A percentile compares a stretch with the other conserved stretches of the same genome.
Conservation (phyloP, 2,113 vertebrate species). For the Delphinus delphis region DNA sequence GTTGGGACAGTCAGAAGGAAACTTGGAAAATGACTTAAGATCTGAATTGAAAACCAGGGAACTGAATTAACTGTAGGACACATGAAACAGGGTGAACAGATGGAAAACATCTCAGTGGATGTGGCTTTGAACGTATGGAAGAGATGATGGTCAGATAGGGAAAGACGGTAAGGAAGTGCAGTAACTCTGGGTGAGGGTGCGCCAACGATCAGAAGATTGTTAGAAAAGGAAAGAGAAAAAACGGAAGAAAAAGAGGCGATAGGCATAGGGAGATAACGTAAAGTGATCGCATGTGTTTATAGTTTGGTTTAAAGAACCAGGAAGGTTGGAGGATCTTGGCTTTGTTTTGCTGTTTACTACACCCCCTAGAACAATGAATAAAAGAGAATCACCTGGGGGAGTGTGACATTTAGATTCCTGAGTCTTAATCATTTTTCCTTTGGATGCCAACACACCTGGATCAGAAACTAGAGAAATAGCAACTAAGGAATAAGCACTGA, state of each 20-base stretch:
- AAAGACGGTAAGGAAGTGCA: background rate
- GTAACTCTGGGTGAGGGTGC: no score
- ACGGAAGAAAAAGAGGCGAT: background rate
- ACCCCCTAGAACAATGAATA: accelerated
- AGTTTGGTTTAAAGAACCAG: background rate
- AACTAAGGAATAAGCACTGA: background rate
- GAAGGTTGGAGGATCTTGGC: background rate
- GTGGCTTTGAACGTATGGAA: background rate
- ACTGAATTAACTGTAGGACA: background rate
- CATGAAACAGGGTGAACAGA: background rate
- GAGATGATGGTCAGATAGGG: background rate
- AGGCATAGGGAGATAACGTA: background rate
- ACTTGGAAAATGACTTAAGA: background rate
- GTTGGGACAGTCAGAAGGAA: background rate
- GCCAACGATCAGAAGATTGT: background rate
- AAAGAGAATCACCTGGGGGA: background rate
- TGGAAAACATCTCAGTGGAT: background rate
- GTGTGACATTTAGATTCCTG: background rate
- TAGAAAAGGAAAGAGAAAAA: background rate
- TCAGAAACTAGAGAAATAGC: background rate
- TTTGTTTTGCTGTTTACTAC: background rate
- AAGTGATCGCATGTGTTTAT: accelerated
- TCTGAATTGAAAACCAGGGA: background rate
- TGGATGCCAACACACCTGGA: background rate
- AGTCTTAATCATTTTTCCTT: background rate